These are phyloP conservation scores for Chelonoidis abingdonii DNA, from an alignment of 2,113 vertebrate species.

Conservation along the genomic window DNA sequence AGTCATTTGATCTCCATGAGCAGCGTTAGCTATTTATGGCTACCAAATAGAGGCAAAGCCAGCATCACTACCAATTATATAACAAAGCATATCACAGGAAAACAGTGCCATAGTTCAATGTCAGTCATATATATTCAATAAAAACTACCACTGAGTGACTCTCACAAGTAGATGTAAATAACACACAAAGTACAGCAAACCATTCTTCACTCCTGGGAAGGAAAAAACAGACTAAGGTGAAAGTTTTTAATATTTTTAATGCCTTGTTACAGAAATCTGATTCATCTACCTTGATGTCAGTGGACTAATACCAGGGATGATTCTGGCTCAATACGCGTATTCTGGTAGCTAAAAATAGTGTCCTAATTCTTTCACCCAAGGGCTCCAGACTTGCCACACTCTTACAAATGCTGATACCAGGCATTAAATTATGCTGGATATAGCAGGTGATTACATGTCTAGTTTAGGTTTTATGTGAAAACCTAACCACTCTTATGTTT, in stretches of 20 bases:
- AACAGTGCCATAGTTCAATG: not conserved
- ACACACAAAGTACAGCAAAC: not conserved
- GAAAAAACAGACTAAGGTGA: not conserved
- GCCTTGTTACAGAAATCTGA: not conserved
- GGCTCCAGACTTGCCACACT: not conserved
- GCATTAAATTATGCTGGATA: not conserved
- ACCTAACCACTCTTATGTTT: not conserved
- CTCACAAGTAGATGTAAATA: not conserved
- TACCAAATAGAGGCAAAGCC: rapidly evolving
- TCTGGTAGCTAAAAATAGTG: not conserved
- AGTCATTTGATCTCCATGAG: not conserved
- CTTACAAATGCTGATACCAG: not conserved
- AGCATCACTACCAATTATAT: not conserved
- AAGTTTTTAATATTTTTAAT: not conserved
- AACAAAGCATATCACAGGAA: not conserved
- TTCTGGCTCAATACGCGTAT: not conserved
- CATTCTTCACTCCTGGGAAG: not conserved
- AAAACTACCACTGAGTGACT: not conserved
- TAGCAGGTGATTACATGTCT: not conserved
- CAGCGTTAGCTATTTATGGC: not conserved
- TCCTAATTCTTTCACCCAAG: not conserved
- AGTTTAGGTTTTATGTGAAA: not conserved
- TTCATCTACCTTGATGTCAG: not conserved
- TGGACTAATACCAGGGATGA: not conserved
- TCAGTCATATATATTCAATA: not conserved